Conservation (phyloP, 1,140 invertebrate species). For the Aleiodes sp. region DNA sequence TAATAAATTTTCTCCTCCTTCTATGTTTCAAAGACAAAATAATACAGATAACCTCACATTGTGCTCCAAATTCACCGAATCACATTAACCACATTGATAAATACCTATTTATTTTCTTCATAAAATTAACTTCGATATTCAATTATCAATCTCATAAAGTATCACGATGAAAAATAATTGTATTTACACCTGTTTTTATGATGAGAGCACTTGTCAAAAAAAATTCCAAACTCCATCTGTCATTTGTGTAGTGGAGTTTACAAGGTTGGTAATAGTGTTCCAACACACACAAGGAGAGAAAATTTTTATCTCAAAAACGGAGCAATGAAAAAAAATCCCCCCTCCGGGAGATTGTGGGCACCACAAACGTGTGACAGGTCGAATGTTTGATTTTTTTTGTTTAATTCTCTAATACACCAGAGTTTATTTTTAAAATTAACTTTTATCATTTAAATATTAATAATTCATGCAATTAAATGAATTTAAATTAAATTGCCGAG, state of each 20-base stretch:
- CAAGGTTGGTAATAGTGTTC: too few relatives aligned
- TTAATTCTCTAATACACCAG: neutral
- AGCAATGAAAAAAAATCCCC: neutral
- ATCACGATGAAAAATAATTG: too few relatives aligned
- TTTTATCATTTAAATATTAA: too few relatives aligned
- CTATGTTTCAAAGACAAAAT: neutral
- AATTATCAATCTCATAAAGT: too few relatives aligned
- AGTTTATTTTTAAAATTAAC: too few relatives aligned
- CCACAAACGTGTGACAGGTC: conserved; percentile 18
- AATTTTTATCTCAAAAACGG: too few relatives aligned
- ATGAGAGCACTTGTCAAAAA: neutral
- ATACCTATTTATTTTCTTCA: neutral
- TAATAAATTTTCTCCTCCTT: too few relatives aligned
- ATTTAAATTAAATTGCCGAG: neutral
- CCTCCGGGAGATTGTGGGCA: neutral
- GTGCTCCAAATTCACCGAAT: neutral
- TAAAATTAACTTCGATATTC: too few relatives aligned
- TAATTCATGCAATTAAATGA: too few relatives aligned
- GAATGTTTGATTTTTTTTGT: conserved; percentile 13
- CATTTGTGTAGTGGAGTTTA: neutral
- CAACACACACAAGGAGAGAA: too few relatives aligned
- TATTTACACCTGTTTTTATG: neutral
- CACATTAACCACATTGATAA: neutral
- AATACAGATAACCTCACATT: neutral
- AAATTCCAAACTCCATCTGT: neutral